Evolutionary conservation across 2,888 invertebrate genomes (phyloP).

Genomic region (Pseudococcus viburni): DNA sequence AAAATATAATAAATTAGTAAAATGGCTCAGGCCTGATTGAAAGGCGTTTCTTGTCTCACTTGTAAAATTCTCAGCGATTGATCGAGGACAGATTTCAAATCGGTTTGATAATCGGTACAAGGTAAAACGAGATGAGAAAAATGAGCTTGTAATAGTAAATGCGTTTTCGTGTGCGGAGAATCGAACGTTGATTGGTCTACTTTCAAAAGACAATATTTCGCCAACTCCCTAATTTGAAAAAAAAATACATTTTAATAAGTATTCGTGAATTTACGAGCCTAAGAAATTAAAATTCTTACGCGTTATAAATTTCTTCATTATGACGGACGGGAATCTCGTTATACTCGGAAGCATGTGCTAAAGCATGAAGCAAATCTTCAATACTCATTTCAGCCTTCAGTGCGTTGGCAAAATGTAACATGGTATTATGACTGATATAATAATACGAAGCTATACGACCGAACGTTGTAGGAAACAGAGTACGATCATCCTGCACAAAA

Average conservation of each 20-base stretch:
- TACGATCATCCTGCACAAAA: slow-evolving; percentile 75
- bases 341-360: slow-evolving; percentile 91
- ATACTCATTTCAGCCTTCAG: slow-evolving; percentile 78
- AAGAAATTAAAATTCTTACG: slow-evolving; percentile 74
- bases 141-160: slow-evolving; percentile 94
- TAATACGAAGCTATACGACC: slow-evolving; percentile 97
- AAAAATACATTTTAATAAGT: neutral
- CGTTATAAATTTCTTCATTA: slow-evolving; percentile 95
- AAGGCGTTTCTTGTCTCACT: slow-evolving; percentile 72
- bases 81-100: slow-evolving; percentile 96
- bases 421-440: slow-evolving; percentile 93
- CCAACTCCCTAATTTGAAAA: slow-evolving; percentile 79
- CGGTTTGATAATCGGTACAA: slow-evolving; percentile 94
- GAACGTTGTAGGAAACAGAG: slow-evolving; percentile 80
- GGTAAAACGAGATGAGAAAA: slow-evolving; percentile 87
- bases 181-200: slow-evolving; percentile 84
- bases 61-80: slow-evolving; percentile 95
- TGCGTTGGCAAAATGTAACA: slow-evolving; percentile 84
- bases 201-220: slow-evolving; percentile 81
- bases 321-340: slow-evolving; percentile 96
- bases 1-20: slow-evolving; percentile 69
- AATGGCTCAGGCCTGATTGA: neutral
- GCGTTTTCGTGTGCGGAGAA: slow-evolving; percentile 94
- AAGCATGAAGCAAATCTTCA: slow-evolving; percentile 82
- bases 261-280: neutral